These are phyloP conservation scores for Gila robusta DNA, from an alignment of 2,797 vertebrate species.

Conservation along the genomic window DNA sequence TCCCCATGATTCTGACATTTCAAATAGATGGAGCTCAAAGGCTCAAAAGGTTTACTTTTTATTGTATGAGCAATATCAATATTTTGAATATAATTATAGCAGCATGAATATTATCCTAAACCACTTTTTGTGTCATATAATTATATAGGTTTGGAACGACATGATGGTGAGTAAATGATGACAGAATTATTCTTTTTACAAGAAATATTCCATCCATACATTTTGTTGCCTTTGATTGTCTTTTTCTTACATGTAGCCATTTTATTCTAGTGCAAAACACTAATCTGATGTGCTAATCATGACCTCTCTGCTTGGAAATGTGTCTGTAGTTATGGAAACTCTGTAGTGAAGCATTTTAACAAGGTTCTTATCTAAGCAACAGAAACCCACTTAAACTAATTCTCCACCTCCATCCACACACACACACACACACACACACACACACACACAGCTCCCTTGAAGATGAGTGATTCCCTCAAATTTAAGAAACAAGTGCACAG, in stretches of 20 bases:
- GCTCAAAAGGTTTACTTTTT: not conserved
- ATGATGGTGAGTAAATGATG: not conserved
- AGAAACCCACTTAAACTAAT: conserved; percentile 50
- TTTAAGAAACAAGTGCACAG: conserved; percentile 13
- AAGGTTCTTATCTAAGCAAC: conserved; percentile 55
- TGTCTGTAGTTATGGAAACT: conserved; percentile 55
- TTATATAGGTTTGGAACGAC: not conserved
- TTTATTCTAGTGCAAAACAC: conserved; percentile 14
- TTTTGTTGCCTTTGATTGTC: not conserved
- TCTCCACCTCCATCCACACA: conserved; percentile 37
- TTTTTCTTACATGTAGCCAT: not conserved
- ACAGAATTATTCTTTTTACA: not conserved
- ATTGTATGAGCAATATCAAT: not conserved
- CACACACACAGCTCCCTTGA: conserved; percentile 10
- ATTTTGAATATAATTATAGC: not conserved
- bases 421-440: not conserved
- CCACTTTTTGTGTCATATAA: not conserved
- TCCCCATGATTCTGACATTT: too few species aligned
- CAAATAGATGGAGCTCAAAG: not conserved
- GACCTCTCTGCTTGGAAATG: conserved; percentile 27
- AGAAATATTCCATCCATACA: not conserved
- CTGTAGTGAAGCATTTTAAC: conserved; percentile 54
- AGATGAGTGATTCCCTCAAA: conserved; percentile 48
- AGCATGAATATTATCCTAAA: not conserved
- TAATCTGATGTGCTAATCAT: conserved; percentile 43